Base-by-base conservation (phyloP, 2,888 invertebrate species). In the Aproaerema taeniolella region DNA sequence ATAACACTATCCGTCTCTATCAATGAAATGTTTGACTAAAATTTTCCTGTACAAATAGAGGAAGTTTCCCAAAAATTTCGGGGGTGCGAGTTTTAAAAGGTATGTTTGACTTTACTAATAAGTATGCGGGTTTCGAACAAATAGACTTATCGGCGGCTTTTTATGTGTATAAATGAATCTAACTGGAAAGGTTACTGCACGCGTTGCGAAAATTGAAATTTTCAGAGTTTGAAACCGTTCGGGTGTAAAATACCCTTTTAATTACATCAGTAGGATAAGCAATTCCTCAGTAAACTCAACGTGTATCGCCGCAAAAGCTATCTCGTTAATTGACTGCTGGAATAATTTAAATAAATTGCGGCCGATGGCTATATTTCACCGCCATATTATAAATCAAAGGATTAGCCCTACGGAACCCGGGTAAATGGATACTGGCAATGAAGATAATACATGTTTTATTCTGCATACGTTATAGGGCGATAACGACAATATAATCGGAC, bases 271-370 rank as follows among this genome's bases (percentile, higher is more conserved):
- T 52, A 50, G 57, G 55, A 57, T 53, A 51, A 55, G 57, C 45
- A 52, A 52, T 58, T 53, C 52, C 47, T 43, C 45, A 48, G 53
- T 43, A 61, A 53, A 55, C 49, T 61, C 61, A 55, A 49, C 50
- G 69, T 58, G 53, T 49, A 69, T 69, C 57, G 53, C 36, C 48
- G 61, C 57, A 67, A 79, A 79, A 79, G 77, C 83, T 68, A 85
- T 83, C 72, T 61, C 64, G 82, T 78, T 85, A 86, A 86, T 86
- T 85, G 86, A 83, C 81, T 79, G 75, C 61, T 71, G 55, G 77
- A 75, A 79, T 83, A 85, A 85, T 85, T 85, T 77, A 79, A 81
- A 85, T 81, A 80, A 67, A 86, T 78, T 67, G 76, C 77, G 70
- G 69, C 72, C 76, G 62, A 55, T 61, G 67, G 79, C 77, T 67